Conservation (phyloP, 1,140 invertebrate genomes). For the Spodoptera litura region DNA sequence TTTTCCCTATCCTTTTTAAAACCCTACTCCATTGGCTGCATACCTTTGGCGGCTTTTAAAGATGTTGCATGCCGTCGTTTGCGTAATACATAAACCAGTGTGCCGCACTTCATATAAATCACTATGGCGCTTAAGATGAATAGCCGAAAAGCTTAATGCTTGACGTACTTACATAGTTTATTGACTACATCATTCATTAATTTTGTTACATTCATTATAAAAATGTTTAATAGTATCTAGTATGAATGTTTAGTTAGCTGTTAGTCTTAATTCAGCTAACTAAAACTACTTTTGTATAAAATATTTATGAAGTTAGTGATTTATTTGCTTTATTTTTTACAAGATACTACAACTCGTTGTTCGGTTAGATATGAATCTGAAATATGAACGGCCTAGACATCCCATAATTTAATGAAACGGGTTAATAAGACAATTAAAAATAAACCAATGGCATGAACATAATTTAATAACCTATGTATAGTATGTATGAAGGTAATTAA, state of each 20-base stretch:
- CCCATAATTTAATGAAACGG: too few relatives aligned
- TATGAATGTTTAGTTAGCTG: too few relatives aligned
- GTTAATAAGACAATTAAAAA: too few relatives aligned
- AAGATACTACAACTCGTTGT: too few relatives aligned
- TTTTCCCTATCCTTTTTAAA: not conserved
- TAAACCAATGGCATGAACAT: not conserved
- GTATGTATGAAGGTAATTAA: too few relatives aligned
- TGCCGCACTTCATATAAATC: slow-evolving; percentile 18
- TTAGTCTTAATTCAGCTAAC: too few relatives aligned
- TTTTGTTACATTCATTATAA: not conserved
- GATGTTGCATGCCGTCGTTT: slow-evolving; percentile 8
- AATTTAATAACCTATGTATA: not conserved
- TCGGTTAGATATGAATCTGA: too few relatives aligned
- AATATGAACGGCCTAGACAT: too few relatives aligned
- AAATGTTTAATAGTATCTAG: not conserved
- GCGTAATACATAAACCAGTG: not conserved
- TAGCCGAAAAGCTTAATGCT: slow-evolving; percentile 8
- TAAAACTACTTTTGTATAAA: too few relatives aligned
- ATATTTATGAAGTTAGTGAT: too few relatives aligned
- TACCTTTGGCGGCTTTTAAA: slow-evolving; percentile 17
- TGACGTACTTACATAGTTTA: slow-evolving; percentile 7
- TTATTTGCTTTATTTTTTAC: too few relatives aligned
- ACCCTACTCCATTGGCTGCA: not conserved
- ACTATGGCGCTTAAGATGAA: slow-evolving; percentile 20
- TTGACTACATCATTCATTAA: not conserved